These are phyloP conservation scores for Hormaphis cornu DNA, from an alignment of 1,140 invertebrate species.

Conservation along the genomic window DNA sequence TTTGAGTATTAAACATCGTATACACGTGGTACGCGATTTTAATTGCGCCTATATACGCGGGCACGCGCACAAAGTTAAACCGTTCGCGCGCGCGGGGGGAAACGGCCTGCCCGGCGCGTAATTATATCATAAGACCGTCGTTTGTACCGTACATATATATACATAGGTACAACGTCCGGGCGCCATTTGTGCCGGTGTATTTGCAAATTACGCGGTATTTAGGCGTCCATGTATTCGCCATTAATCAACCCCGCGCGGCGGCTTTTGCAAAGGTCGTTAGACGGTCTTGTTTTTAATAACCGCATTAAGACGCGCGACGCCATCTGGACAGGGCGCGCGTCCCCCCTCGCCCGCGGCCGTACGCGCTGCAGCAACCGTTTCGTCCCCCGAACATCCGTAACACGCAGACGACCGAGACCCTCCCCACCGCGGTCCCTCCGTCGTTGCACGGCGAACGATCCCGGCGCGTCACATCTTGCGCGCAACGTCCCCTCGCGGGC, in stretches of 20 bases:
- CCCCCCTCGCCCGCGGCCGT: background rate
- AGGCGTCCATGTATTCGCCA: slow-evolving; percentile 32
- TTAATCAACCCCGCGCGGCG: slow-evolving; percentile 31
- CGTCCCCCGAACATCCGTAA: background rate
- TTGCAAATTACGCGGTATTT: slow-evolving; percentile 32
- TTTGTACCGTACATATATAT: too few relatives aligned
- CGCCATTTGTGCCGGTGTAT: slow-evolving; percentile 30
- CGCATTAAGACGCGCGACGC: slow-evolving; percentile 28
- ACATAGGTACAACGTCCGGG: slow-evolving; percentile 29
- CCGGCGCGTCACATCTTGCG: slow-evolving; percentile 28
- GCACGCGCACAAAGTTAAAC: slow-evolving; percentile 32
- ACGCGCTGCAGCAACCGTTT: background rate
- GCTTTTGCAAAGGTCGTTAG: slow-evolving; percentile 32
- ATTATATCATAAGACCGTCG: too few relatives aligned
- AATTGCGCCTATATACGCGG: too few relatives aligned
- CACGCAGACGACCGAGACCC: background rate
- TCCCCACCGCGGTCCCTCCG: background rate
- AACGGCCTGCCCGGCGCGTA: slow-evolving; percentile 29
- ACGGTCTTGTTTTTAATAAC: slow-evolving; percentile 33
- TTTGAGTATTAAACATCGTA: slow-evolving; percentile 28
- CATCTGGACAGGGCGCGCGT: slow-evolving; percentile 26
- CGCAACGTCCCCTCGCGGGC: background rate
- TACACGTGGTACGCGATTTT: slow-evolving; percentile 29
- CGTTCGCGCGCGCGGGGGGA: slow-evolving; percentile 24
- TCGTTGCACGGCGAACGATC: background rate